These are phyloP conservation scores for Polyergus mexicanus DNA, from an alignment of 1,140 invertebrate species.

Conservation along the genomic window DNA sequence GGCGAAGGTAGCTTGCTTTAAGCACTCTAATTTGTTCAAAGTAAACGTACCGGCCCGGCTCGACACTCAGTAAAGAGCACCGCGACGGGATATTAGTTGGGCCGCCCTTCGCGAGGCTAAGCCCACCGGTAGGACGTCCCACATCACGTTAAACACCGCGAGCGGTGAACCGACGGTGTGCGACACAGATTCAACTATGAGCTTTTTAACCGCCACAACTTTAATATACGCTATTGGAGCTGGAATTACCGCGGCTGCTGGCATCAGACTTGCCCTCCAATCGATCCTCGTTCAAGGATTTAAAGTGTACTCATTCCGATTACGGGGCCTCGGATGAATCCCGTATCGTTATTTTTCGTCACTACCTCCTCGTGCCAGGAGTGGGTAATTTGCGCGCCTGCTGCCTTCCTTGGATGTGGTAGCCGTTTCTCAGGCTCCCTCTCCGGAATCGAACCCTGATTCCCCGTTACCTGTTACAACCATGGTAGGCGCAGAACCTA, in stretches of 20 bases:
- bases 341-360: conserved; percentile 94
- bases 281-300: conserved; percentile 95
- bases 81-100: too few species aligned
- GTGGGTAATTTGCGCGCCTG: conserved; percentile 23
- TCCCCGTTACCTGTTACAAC: too few species aligned
- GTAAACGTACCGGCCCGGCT: conserved; percentile 90
- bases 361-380: neutral
- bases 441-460: too few species aligned
- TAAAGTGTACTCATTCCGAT: conserved; percentile 90
- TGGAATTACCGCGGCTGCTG: conserved; percentile 97
- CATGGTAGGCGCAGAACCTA: too few species aligned
- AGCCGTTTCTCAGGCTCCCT: too few species aligned
- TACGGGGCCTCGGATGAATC: conserved; percentile 92
- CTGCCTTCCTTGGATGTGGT: neutral
- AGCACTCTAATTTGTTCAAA: conserved; percentile 91
- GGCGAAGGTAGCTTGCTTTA: too few species aligned
- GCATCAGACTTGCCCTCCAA: conserved; percentile 97
- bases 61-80: conserved; percentile 89
- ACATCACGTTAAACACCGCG: too few species aligned
- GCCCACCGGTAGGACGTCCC: too few species aligned
- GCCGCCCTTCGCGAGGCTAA: too few species aligned
- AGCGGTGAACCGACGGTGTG: too few species aligned
- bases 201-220: conserved; percentile 94
- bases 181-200: conserved; percentile 91
- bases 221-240: conserved; percentile 96